Percentiles rank a stretch among this genome's conserved stretches.
phyloP scores from a whole-genome alignment of 2,888 invertebrate genomes.

The Tortrix viridana region DNA sequence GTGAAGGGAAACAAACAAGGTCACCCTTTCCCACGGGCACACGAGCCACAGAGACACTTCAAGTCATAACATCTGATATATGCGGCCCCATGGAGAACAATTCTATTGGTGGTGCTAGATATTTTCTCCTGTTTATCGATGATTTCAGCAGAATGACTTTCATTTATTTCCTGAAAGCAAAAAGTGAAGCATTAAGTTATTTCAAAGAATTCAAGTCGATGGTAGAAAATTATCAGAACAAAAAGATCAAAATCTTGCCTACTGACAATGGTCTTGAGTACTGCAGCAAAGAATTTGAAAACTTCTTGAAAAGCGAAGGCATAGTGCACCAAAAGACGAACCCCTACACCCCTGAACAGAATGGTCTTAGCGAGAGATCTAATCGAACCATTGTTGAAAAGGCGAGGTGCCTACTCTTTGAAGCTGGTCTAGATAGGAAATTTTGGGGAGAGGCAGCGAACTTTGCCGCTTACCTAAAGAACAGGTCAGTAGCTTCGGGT shows the following conservation, averaged over 20 bases:
- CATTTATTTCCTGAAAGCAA: conserved; percentile 15
- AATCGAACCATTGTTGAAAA: conserved; percentile 31
- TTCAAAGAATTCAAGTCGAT: conserved; percentile 39
- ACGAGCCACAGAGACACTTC: neutral
- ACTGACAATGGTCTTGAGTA: conserved; percentile 24
- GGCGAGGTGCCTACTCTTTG: conserved; percentile 30
- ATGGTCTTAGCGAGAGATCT: conserved; percentile 26
- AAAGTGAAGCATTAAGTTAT: neutral
- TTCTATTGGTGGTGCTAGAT: neutral
- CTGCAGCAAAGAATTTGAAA: conserved; percentile 3
- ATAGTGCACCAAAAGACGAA: conserved; percentile 22
- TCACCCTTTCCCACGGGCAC: neutral
- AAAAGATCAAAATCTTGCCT: conserved; percentile 45
- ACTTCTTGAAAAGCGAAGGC: conserved; percentile 3
- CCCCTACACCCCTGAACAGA: conserved; percentile 27
- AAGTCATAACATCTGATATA: neutral
- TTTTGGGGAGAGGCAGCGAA: conserved; percentile 34
- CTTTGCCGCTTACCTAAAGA: conserved; percentile 24
- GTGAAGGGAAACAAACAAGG: conserved; percentile 2
- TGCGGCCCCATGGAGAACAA: neutral
- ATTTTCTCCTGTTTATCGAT: neutral
- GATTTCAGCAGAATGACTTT: neutral
- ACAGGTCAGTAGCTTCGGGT: neutral
- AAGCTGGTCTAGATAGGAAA: conserved; percentile 22
- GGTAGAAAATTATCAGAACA: conserved; percentile 42